Conservation (phyloP, 64 coral and sea anemone genomes). For the Pocillopora verrucosa region DNA sequence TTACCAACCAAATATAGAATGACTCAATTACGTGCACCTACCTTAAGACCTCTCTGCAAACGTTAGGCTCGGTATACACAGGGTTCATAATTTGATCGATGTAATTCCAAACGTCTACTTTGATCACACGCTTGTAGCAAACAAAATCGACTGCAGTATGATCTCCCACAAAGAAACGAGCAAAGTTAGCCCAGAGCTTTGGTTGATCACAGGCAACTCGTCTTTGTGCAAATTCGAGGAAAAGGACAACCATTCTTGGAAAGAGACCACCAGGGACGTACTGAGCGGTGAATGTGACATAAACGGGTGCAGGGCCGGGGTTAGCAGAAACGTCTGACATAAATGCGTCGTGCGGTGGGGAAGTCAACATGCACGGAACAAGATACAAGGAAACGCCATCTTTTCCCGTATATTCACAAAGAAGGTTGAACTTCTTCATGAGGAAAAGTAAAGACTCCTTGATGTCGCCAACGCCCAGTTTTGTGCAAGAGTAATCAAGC, state of each 20-base stretch:
- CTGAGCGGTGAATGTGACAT: background rate
- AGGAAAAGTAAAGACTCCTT: background rate
- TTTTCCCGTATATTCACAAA: background rate
- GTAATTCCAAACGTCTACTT: too few relatives aligned
- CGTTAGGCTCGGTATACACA: too few relatives aligned
- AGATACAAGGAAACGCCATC: background rate
- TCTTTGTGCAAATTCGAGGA: background rate
- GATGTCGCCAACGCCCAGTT: background rate
- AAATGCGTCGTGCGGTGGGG: background rate
- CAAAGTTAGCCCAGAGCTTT: too few relatives aligned
- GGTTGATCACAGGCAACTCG: too few relatives aligned
- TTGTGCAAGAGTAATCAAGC: background rate
- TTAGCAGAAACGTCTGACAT: background rate
- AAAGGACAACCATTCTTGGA: background rate
- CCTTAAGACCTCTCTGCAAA: too few relatives aligned
- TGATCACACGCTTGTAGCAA: too few relatives aligned
- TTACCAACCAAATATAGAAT: too few relatives aligned
- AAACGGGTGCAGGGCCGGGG: background rate
- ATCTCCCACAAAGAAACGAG: too few relatives aligned
- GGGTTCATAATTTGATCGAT: too few relatives aligned
- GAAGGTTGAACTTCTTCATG: conserved; percentile 16
- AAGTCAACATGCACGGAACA: background rate
- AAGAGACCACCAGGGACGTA: background rate
- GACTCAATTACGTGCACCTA: too few relatives aligned
- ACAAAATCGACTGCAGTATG: too few relatives aligned